Evolutionary conservation across 2,888 invertebrate species (phyloP).

Genomic region (Callinectes sapidus): DNA sequence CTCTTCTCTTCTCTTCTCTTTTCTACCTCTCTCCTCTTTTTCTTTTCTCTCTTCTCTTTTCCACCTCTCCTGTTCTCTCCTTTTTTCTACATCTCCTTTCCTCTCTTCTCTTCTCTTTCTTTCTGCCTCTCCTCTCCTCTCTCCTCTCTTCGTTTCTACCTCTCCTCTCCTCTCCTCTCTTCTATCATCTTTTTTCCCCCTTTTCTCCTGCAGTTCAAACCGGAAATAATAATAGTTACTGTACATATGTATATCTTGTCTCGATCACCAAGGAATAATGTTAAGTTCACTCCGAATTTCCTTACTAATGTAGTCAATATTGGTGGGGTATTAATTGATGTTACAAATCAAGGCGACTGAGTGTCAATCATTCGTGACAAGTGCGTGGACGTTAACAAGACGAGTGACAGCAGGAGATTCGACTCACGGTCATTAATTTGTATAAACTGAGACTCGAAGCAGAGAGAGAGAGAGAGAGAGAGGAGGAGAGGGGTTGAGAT

Average conservation of each 20-base stretch:
- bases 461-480: too few species aligned
- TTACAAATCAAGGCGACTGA: neutral
- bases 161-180: neutral
- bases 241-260: neutral
- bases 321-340: neutral
- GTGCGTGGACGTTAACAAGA: neutral
- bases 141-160: neutral
- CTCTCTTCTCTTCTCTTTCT: neutral
- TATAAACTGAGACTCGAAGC: neutral
- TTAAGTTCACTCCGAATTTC: neutral
- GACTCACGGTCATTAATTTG: neutral
- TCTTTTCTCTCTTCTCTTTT: neutral
- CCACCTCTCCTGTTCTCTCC: neutral
- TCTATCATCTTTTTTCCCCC: neutral
- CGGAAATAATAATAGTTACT: neutral
- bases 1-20: neutral
- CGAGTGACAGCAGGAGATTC: neutral
- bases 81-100: neutral
- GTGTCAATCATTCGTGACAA: neutral
- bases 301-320: neutral
- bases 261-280: neutral
- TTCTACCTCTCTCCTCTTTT: too few species aligned
- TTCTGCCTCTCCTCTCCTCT: neutral
- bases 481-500: too few species aligned
- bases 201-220: too few species aligned